A percentile compares a stretch with the other conserved stretches of the same genome.
These are phyloP conservation scores for Papilio gigon DNA, from an alignment of 2,888 invertebrate genomes.

Conservation along the genomic window DNA sequence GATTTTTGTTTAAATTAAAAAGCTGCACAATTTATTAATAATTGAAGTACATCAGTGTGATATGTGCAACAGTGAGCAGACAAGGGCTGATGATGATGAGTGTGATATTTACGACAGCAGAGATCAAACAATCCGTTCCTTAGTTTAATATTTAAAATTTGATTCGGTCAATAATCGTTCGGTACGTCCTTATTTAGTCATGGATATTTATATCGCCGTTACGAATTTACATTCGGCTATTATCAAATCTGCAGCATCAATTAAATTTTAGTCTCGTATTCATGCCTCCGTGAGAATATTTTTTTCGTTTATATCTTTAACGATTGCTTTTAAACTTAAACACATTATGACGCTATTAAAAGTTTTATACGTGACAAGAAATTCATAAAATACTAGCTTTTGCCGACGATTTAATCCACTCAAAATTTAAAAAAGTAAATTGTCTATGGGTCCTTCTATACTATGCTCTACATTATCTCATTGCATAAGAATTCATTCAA, in stretches of 20 bases:
- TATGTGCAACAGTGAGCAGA: neutral
- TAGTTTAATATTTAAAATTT: constrained; percentile 4
- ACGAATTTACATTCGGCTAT: constrained; percentile 69
- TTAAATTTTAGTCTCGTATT: constrained; percentile 71
- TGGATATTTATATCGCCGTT: constrained; percentile 53
- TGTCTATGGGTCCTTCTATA: too few species aligned
- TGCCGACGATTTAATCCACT: neutral
- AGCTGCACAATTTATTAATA: too few species aligned
- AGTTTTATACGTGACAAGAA: neutral
- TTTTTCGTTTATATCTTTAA: constrained; percentile 33
- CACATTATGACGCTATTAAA: neutral
- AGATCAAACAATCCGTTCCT: neutral
- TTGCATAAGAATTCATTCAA: too few species aligned
- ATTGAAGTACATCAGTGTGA: constrained; percentile 7
- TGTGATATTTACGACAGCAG: neutral
- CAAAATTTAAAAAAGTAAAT: neutral
- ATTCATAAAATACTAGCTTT: neutral
- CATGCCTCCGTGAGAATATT: constrained; percentile 65
- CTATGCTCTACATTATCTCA: too few species aligned
- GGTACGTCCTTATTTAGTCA: constrained; percentile 37
- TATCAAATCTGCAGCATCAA: constrained; percentile 73
- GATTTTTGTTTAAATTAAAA: too few species aligned
- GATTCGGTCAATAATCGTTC: constrained; percentile 21
- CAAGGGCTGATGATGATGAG: too few species aligned
- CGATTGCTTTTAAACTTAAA: neutral